Conservation (phyloP, 2,113 vertebrate genomes). For the Fukomys damarensis region DNA sequence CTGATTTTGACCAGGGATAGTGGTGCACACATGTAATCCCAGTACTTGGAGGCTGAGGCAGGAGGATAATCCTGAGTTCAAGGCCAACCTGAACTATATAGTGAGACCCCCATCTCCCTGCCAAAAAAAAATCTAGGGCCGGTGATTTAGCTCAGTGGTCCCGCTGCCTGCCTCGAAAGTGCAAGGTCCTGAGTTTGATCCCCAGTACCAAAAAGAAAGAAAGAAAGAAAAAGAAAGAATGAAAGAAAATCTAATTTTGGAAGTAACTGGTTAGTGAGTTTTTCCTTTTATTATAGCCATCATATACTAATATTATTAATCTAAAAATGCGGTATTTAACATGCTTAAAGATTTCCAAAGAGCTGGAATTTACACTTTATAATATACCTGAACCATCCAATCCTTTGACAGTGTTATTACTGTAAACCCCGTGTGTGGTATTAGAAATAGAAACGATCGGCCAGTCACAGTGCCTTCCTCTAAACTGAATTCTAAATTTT, state of each 20-base stretch:
- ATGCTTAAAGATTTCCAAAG: constrained; percentile 70
- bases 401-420: constrained; percentile 69
- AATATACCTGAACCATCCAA: constrained; percentile 57
- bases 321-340: constrained; percentile 59
- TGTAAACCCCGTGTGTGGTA: constrained; percentile 66
- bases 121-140: too few relatives aligned
- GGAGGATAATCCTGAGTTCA: not conserved
- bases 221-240: not conserved
- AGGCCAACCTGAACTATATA: not conserved
- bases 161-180: too few relatives aligned
- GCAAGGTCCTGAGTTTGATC: too few relatives aligned
- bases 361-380: constrained; percentile 69
- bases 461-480: constrained; percentile 57
- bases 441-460: constrained; percentile 54
- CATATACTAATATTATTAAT: constrained; percentile 54
- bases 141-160: too few relatives aligned
- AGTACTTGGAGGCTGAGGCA: not conserved
- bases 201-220: too few relatives aligned
- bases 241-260: not conserved
- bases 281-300: constrained; percentile 59
- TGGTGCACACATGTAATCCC: not conserved
- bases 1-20: constrained; percentile 23
- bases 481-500: constrained; percentile 73
- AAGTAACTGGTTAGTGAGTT: constrained; percentile 64
- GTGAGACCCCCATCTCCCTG: too few relatives aligned